phyloP scores from a whole-genome alignment of 1,140 invertebrate genomes.

The Lerema accius region DNA sequence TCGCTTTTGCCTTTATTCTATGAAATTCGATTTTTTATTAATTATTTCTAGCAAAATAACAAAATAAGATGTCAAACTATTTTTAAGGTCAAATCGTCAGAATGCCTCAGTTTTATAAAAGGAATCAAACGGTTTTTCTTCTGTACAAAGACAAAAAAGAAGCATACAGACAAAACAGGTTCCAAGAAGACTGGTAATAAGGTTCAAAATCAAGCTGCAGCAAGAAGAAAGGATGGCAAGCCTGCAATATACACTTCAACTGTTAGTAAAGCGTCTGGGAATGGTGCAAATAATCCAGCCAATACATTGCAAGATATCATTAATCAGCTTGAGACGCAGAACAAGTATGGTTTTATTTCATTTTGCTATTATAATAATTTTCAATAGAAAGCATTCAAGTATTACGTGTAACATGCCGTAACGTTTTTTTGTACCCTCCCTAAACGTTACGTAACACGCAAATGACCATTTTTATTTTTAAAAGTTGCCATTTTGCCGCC shows the following conservation, averaged over 20 bases:
- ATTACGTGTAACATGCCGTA: too few relatives aligned
- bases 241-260: slow-evolving; percentile 76
- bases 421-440: too few relatives aligned
- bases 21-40: too few relatives aligned
- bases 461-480: too few relatives aligned
- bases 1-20: too few relatives aligned
- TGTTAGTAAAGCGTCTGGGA: slow-evolving; percentile 76
- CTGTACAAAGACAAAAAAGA: slow-evolving; percentile 72
- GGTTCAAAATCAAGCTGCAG: slow-evolving; percentile 31
- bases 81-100: slow-evolving; percentile 61
- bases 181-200: slow-evolving; percentile 48
- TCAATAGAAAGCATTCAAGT: too few relatives aligned
- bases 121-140: slow-evolving; percentile 71
- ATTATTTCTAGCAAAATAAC: too few relatives aligned
- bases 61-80: too few relatives aligned
- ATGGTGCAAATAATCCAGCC: slow-evolving; percentile 64
- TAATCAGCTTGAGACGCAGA: slow-evolving; percentile 84
- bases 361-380: too few relatives aligned
- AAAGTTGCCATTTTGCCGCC: too few relatives aligned
- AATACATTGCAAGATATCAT: slow-evolving; percentile 85
- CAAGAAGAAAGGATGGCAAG: slow-evolving; percentile 49
- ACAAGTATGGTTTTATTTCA: slow-evolving; percentile 76
- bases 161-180: slow-evolving; percentile 54
- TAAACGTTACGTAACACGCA: too few relatives aligned
- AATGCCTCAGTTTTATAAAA: slow-evolving; percentile 70